phyloP scores from a whole-genome alignment of 2,888 invertebrate species.

The Standfussiana lucernea region DNA sequence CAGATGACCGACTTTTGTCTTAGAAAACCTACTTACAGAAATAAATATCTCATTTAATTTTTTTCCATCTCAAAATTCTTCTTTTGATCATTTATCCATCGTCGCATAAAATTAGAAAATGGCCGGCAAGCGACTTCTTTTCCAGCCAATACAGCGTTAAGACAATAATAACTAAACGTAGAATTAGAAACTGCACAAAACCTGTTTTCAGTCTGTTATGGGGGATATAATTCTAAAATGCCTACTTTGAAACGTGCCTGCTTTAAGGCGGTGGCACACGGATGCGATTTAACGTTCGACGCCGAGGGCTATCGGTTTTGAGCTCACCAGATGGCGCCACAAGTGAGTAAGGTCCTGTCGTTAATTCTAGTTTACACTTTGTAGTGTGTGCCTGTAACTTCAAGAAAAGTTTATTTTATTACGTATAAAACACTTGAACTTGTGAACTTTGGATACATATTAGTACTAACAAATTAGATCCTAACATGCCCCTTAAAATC shows the following conservation, averaged over 20 bases:
- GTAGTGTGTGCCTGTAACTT: no score
- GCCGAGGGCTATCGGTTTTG: no score
- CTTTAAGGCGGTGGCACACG: slow-evolving; percentile 5
- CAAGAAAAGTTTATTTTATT: no score
- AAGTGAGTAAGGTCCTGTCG: no score
- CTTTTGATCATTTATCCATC: background rate
- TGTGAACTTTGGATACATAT: no score
- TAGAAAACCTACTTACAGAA: background rate
- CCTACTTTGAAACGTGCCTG: slow-evolving; percentile 49
- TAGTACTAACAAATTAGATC: no score
- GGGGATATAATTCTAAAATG: slow-evolving; percentile 57
- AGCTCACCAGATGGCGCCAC: no score
- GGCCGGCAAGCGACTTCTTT: slow-evolving; percentile 9
- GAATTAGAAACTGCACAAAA: slow-evolving; percentile 59
- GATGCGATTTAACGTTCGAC: background rate
- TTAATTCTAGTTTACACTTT: no score
- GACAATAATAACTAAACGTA: slow-evolving; percentile 40
- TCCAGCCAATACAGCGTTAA: slow-evolving; percentile 22
- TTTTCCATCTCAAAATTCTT: background rate
- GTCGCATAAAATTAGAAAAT: slow-evolving; percentile 48
- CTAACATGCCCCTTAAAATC: no score
- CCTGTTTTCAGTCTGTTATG: slow-evolving; percentile 45
- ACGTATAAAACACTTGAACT: no score
- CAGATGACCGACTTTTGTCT: background rate
- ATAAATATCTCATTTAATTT: background rate